phyloP scores from a whole-genome alignment of 2,113 vertebrate genomes.

The Eurystomus gularis region DNA sequence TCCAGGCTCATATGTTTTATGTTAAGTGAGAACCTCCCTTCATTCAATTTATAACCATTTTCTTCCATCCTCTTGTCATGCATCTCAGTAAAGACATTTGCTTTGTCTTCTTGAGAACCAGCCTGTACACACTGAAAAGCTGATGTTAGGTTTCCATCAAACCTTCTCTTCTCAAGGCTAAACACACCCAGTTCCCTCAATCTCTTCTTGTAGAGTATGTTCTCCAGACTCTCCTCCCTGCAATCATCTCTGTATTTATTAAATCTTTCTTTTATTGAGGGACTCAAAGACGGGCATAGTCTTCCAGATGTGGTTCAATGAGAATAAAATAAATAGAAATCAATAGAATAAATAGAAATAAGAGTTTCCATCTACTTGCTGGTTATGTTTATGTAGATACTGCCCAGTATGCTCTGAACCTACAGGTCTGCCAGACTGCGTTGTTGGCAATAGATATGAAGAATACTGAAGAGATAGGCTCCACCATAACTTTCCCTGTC shows the following conservation, averaged over 20 bases:
- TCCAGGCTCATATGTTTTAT: not conserved
- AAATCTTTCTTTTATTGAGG: not conserved
- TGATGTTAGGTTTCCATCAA: not conserved
- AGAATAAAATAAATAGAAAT: not conserved
- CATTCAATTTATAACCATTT: not conserved
- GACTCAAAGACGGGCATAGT: not conserved
- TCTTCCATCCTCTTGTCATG: not conserved
- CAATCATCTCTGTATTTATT: not conserved
- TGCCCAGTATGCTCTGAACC: not conserved
- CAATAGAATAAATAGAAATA: not conserved
- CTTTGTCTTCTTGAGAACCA: not conserved
- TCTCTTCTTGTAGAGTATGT: not conserved
- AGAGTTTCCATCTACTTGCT: not conserved
- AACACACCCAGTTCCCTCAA: not conserved
- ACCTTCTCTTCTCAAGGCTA: not conserved
- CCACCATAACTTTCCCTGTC: not conserved
- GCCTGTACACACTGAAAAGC: not conserved
- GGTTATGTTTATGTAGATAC: not conserved
- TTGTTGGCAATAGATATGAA: not conserved
- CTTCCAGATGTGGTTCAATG: not conserved
- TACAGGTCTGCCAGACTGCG: not conserved
- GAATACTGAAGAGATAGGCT: not conserved
- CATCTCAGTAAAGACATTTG: not conserved
- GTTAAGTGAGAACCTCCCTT: not conserved
- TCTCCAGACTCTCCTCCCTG: not conserved